Percentiles rank a stretch among this genome's conserved stretches.
Conservation (phyloP, 2,797 vertebrate genomes). For the Platalea minor region DNA sequence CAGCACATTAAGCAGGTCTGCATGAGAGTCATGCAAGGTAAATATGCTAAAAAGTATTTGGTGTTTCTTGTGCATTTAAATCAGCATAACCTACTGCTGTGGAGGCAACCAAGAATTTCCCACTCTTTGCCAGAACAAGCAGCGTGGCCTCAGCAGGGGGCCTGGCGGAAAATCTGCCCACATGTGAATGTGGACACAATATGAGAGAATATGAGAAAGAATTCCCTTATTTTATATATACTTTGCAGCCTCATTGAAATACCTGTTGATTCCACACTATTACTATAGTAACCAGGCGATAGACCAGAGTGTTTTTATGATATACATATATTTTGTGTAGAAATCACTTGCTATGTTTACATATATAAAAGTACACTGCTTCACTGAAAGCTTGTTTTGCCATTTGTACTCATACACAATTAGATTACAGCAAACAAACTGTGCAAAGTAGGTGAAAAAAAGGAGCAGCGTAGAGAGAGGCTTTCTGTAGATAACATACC, state of each 20-base stretch:
- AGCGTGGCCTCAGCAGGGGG: not conserved
- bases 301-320: not conserved
- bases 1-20: slow-evolving; percentile 97
- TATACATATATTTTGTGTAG: not conserved
- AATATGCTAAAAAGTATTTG: slow-evolving; percentile 48
- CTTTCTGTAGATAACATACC: not conserved
- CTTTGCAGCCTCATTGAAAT: not conserved
- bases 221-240: not conserved
- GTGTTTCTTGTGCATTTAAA: not conserved
- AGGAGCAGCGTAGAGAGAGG: not conserved
- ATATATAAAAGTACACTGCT: not conserved
- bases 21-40: slow-evolving; percentile 99
- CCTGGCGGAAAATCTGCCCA: not conserved
- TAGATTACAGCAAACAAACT: not conserved
- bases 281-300: not conserved
- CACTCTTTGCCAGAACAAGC: not conserved
- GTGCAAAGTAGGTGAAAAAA: not conserved
- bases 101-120: not conserved
- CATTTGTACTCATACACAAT: not conserved
- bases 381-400: not conserved
- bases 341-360: not conserved
- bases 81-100: not conserved
- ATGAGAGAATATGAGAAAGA: not conserved
- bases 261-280: not conserved
- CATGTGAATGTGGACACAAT: not conserved